Percentiles rank a stretch among this genome's conserved stretches.
Evolutionary conservation across 2,113 vertebrate species (phyloP).

Genomic region (Todiramphus saurophagus): DNA sequence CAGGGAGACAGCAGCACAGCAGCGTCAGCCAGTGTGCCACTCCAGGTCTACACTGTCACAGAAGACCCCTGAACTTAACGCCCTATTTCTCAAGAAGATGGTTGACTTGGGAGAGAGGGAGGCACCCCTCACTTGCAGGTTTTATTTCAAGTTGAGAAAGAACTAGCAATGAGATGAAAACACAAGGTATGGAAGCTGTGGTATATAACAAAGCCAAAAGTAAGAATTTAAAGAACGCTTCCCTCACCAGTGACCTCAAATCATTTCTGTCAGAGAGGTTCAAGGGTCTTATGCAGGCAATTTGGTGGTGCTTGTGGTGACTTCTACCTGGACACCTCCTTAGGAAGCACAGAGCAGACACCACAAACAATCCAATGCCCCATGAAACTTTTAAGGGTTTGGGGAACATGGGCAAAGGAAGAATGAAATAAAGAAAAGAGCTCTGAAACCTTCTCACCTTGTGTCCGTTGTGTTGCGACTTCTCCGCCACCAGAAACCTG

Average conservation of each 20-base stretch:
- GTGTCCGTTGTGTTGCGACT: constrained; percentile 62
- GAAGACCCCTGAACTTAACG: neutral
- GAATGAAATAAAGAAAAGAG: neutral
- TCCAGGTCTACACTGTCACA: neutral
- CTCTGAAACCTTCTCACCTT: constrained; percentile 72
- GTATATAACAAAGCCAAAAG: neutral
- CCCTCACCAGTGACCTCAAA: neutral
- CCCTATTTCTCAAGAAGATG: neutral
- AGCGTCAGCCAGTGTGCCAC: accelerated
- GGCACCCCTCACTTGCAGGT: neutral
- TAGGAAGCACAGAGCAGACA: neutral
- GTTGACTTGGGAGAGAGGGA: neutral
- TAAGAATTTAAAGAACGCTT: neutral
- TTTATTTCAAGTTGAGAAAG: neutral
- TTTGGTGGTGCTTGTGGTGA: neutral
- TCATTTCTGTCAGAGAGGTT: neutral
- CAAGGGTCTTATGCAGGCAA: neutral
- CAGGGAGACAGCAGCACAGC: neutral
- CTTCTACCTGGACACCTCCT: neutral
- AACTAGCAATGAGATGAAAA: neutral
- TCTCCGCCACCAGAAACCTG: constrained; percentile 80
- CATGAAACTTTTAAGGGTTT: neutral
- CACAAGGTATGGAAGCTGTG: neutral
- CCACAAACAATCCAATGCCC: accelerated
- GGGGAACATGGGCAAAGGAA: neutral